Percentiles rank a stretch among this genome's conserved stretches.
Evolutionary conservation across 2,797 vertebrate genomes (phyloP).

Genomic region (Gadopsis marmoratus): DNA sequence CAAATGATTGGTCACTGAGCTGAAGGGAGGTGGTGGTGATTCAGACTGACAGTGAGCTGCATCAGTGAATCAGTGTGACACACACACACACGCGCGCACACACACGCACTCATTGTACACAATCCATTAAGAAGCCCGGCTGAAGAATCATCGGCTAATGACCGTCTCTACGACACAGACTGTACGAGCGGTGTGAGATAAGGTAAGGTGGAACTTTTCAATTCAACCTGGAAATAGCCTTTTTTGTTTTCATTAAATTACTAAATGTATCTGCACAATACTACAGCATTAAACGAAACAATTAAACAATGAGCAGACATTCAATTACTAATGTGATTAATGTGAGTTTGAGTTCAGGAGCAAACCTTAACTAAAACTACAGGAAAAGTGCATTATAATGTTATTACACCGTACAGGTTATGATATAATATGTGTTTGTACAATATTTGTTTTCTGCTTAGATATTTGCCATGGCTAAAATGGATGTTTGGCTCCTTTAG

Average conservation of each 20-base stretch:
- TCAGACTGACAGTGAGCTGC: slow-evolving; percentile 78
- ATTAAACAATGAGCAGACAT: neutral
- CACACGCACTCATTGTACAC: slow-evolving; percentile 12
- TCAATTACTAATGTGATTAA: no score
- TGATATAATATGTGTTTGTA: neutral
- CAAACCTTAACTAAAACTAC: neutral
- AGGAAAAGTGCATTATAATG: neutral
- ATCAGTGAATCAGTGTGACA: slow-evolving; percentile 58
- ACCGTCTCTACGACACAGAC: slow-evolving; percentile 14
- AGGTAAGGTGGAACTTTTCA: slow-evolving; percentile 66
- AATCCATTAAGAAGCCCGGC: slow-evolving; percentile 46
- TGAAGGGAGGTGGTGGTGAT: slow-evolving; percentile 76
- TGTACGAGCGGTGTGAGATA: slow-evolving; percentile 19
- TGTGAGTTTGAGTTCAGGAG: neutral
- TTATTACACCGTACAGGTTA: neutral
- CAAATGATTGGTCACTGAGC: slow-evolving; percentile 74
- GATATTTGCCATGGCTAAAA: neutral
- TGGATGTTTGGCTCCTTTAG: neutral
- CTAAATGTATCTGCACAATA: neutral
- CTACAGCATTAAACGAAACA: neutral
- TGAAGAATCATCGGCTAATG: slow-evolving; percentile 49
- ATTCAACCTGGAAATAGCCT: neutral
- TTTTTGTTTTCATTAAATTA: neutral
- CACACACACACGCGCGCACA: slow-evolving; percentile 41
- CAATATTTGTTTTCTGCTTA: neutral